Percentiles rank a stretch among this genome's conserved stretches.
phyloP scores from a whole-genome alignment of 2,797 vertebrate genomes.

The Liparis tanakae region DNA sequence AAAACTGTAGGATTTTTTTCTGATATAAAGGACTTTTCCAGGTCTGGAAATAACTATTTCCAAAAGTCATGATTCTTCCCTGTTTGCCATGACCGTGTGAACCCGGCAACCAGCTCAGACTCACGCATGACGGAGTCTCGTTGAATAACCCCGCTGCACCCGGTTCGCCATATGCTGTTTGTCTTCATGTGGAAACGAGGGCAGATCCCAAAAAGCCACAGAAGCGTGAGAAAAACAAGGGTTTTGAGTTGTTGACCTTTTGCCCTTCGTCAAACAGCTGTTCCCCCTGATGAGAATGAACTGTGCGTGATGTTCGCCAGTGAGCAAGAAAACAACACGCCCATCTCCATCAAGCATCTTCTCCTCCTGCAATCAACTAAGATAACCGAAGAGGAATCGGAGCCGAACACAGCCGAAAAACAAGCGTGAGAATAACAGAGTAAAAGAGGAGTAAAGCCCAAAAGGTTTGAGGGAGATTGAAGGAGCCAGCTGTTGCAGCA shows the following conservation, averaged over 20 bases:
- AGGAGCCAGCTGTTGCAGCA: constrained; percentile 64
- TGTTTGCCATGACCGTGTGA: too few relatives aligned
- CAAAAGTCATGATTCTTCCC: too few relatives aligned
- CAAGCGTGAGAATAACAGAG: constrained; percentile 29
- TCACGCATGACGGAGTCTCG: constrained; percentile 46
- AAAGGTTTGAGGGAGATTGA: constrained; percentile 51
- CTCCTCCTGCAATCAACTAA: not conserved
- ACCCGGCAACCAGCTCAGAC: constrained; percentile 9
- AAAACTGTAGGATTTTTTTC: too few relatives aligned
- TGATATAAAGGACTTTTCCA: too few relatives aligned
- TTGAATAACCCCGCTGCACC: constrained; percentile 34
- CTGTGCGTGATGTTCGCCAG: not conserved
- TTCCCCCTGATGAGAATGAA: not conserved
- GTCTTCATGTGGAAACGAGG: constrained; percentile 38
- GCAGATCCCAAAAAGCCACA: constrained; percentile 25
- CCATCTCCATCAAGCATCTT: not conserved
- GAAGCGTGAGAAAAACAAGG: constrained; percentile 5
- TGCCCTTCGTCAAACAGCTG: constrained; percentile 33
- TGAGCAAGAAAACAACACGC: not conserved
- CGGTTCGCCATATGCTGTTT: constrained; percentile 33
- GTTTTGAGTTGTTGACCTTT: not conserved
- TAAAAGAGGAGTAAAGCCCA: constrained; percentile 26
- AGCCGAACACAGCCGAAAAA: constrained; percentile 15
- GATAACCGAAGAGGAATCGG: not conserved
- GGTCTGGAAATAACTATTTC: too few relatives aligned